phyloP scores from a whole-genome alignment of 2,797 vertebrate genomes.

The Phalloptychus januarius region DNA sequence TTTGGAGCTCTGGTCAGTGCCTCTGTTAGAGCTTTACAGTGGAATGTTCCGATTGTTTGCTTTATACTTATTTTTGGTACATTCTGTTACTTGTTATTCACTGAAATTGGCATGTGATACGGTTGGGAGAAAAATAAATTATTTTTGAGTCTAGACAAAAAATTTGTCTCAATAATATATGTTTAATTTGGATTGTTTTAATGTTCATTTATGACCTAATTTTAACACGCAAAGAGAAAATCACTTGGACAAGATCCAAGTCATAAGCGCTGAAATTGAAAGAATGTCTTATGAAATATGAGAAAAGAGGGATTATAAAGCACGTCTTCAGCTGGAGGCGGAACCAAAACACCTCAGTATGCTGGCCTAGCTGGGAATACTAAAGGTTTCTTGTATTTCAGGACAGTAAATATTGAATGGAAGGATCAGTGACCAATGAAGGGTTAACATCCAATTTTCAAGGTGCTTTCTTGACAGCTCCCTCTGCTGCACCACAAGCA shows the following conservation, averaged over 20 bases:
- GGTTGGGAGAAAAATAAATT: background rate
- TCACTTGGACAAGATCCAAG: background rate
- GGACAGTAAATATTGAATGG: background rate
- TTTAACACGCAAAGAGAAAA: background rate
- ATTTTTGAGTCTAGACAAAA: background rate
- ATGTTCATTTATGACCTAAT: conserved; percentile 1
- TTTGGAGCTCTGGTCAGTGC: conserved; percentile 87
- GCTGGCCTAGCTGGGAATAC: background rate
- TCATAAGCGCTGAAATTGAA: background rate
- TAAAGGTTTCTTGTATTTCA: background rate
- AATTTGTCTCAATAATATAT: background rate
- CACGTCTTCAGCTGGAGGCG: background rate
- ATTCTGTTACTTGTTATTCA: background rate
- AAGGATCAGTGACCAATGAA: too few species aligned
- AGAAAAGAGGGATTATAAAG: background rate
- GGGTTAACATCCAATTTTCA: too few species aligned
- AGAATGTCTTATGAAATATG: background rate
- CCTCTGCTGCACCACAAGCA: too few species aligned
- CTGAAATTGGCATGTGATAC: background rate
- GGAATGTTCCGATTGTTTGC: background rate
- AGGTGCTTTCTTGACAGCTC: too few species aligned
- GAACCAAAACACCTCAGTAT: background rate
- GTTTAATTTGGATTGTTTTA: background rate
- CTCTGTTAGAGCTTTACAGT: background rate
- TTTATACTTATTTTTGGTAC: background rate